Evolutionary conservation across 2,113 vertebrate genomes (phyloP), one percentile per base, ranked within the genome.

Genomic region (Conger conger): DNA sequence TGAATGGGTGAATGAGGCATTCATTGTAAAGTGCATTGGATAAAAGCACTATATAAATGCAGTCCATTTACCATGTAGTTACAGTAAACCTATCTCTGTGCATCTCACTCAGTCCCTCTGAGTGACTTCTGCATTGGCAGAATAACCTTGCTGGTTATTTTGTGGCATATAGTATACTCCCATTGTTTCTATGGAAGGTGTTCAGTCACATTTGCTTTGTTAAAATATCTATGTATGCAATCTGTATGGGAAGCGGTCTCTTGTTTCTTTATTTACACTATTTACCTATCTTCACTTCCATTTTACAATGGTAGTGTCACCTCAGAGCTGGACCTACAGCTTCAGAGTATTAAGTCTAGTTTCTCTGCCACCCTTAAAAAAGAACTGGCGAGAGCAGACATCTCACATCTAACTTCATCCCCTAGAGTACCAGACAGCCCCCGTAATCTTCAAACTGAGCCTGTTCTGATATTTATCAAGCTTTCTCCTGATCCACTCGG

Each of bases 371-470:
- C 40, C 9, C 40, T 42, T 42, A 42, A 42, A 42, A 42, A 68
- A n/a, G 60, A 68, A 68, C 60, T 3, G 5, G 60, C 3, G 60
- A 68, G 60, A 68, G 17, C 30, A 77, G 76, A 77, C 13, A 37
- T 77, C 76, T 77, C 33, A 6, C 33, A 30, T 77, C 76, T 77
- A 36, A 77, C 33, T 77, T 30, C 17, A 17, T 16, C 35, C 33
- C 76, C 27, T 7, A 68, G 60, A 35, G 3, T 77, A 8, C 5
- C 27, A 36, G 23, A 20, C 23, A 77, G 15, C 11, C 30, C 33
- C 33, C 36, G 13, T 77, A 36, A 77, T 77, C 76, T 77, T 77
- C 76, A 77, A 33, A 76, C 27, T 76, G 76, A 77, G 76, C 33
- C 33, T 36, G 30, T 18, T 77, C 76, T 77, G 76, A n/a, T 36